Evolutionary conservation across 2,113 vertebrate genomes (phyloP).

Genomic region (Prinia subflava): DNA sequence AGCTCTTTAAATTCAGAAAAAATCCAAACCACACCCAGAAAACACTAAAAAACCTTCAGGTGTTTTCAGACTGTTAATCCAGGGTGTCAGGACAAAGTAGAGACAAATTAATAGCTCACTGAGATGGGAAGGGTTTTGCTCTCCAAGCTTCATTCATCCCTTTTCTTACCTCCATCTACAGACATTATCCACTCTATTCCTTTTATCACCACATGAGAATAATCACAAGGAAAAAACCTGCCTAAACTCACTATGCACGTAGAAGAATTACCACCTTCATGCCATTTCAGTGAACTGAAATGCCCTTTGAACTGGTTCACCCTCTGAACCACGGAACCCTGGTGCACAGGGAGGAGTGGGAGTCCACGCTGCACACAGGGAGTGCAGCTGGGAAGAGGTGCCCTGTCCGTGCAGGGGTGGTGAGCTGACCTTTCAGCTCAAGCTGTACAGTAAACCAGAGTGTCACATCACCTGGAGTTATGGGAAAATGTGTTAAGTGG

Average conservation of each 20-base stretch:
- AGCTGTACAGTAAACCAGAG: background rate
- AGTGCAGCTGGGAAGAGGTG: background rate
- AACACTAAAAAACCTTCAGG: background rate
- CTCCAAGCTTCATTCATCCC: background rate
- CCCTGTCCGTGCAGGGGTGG: background rate
- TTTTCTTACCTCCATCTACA: background rate
- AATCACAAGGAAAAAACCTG: rapidly evolving
- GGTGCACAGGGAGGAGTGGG: background rate
- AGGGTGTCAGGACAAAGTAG: background rate
- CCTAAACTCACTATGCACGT: background rate
- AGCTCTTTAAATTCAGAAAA: background rate
- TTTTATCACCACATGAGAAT: background rate
- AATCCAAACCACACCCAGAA: background rate
- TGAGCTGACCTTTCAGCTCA: background rate
- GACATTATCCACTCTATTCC: background rate
- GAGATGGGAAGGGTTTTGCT: background rate
- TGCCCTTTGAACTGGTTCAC: background rate
- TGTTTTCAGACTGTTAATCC: background rate
- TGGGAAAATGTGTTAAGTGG: background rate
- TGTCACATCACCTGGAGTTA: background rate
- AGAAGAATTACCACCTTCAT: background rate
- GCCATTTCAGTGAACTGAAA: background rate
- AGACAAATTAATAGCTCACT: background rate
- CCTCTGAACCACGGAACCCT: background rate
- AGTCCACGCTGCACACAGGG: background rate